Base-by-base conservation (phyloP, 2,888 invertebrate species). In the Drosophila sordidula region DNA sequence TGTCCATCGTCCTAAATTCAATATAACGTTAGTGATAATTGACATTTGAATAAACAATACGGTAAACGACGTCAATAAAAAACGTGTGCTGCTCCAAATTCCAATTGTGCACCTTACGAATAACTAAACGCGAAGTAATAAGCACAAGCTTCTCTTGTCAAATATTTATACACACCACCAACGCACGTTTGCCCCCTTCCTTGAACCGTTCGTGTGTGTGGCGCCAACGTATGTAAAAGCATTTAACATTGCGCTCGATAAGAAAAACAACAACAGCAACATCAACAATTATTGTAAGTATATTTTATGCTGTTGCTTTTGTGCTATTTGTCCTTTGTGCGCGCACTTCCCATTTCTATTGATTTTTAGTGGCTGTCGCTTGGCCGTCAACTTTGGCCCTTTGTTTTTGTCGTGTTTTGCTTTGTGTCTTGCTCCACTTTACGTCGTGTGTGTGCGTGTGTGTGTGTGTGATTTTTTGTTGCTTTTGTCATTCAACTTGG, bases 161-260 rank as follows among this genome's bases (percentile, higher is more conserved):
- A 85, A 87, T 82, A 85, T 68, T 79, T 74, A 57, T 82, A 82
- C 71, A 79, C 62, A 68, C 59, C 52, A 55, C 44, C 54, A 57
- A 29, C 32, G 36, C 26, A 47, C 42, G 25, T 44, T 52, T 51
- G 42, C 62, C 52, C 49, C 52, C 45, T 18, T 14, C 16, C 18
- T 12, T 34, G 16, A 25, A 6, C 12, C 25, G 42, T 62, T 42
- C 62, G 61, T 75, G 80, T 62, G 78, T 62, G 80, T 83, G 87
- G 81, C 87, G 87, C 87, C 78, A 83, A 76, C 76, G 70, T 66
- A 87, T 79, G 71, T 70, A 87, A 79, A 81, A 75, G 38, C 59
- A 66, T 77, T 50, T 29, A 46, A 54, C 56, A 57, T 41, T 49
- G 55, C 41, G 34, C 45, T 46, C 61, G 66, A 78, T 63, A 79